Conservation (phyloP, 2,888 invertebrate species). For the Drosophila crucigera region DNA sequence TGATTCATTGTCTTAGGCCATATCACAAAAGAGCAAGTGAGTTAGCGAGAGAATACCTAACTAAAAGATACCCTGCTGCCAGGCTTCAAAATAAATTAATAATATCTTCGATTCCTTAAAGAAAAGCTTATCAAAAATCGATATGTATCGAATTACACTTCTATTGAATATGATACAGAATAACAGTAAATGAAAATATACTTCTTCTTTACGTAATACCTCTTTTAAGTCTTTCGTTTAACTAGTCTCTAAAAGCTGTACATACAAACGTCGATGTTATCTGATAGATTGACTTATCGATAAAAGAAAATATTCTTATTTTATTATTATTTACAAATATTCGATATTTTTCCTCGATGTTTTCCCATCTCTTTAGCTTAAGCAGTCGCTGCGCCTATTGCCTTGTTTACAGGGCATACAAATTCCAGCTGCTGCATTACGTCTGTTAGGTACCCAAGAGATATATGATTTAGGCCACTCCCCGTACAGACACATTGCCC, state of each 20-base stretch:
- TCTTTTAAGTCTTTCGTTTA: neutral
- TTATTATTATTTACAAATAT: neutral
- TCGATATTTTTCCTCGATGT: neutral
- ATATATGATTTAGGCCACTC: constrained; percentile 24
- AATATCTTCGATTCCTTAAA: too few species aligned
- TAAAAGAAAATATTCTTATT: neutral
- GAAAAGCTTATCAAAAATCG: too few species aligned
- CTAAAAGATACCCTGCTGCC: neutral
- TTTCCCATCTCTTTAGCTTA: too few species aligned
- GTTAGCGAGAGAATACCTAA: neutral
- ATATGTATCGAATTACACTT: too few species aligned
- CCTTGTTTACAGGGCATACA: neutral
- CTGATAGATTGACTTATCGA: neutral
- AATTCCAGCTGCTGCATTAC: constrained; percentile 22
- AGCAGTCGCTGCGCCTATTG: neutral
- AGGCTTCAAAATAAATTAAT: neutral
- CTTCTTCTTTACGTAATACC: too few species aligned
- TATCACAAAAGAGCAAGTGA: neutral
- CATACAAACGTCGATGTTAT: neutral
- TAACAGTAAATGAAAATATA: too few species aligned
- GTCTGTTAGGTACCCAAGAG: constrained; percentile 14
- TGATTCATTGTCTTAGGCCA: constrained; percentile 49
- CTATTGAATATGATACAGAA: too few species aligned
- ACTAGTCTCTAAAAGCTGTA: neutral
- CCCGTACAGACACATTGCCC: neutral